Percentiles rank a stretch among this genome's conserved stretches.
Conservation (phyloP, 2,113 vertebrate species). For the Equus quagga region DNA sequence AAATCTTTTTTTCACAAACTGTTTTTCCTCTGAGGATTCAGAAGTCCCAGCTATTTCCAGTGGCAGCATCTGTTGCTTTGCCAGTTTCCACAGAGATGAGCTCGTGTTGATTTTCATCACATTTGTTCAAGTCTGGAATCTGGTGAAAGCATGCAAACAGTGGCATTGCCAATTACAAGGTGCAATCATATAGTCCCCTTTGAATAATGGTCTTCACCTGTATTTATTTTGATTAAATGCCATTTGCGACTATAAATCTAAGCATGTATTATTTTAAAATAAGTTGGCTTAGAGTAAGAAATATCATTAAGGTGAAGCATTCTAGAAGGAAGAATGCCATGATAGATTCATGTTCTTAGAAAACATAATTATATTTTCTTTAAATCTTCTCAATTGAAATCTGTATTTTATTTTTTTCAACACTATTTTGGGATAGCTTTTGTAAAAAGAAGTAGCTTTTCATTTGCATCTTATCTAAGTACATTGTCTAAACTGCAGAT, state of each 20-base stretch:
- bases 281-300: constrained; percentile 13
- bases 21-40: constrained; percentile 70
- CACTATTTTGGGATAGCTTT: not conserved
- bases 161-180: constrained; percentile 17
- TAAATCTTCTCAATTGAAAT: constrained; percentile 47
- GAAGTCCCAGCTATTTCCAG: constrained; percentile 77
- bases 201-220: constrained; percentile 27
- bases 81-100: constrained; percentile 82
- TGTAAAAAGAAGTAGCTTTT: not conserved
- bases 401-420: constrained; percentile 41
- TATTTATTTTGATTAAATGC: not conserved
- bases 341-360: constrained; percentile 60
- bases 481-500: not conserved
- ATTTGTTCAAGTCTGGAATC: constrained; percentile 76
- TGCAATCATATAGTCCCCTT: constrained; percentile 16
- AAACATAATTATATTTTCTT: constrained; percentile 64
- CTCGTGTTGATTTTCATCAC: constrained; percentile 78
- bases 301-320: not conserved
- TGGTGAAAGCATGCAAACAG: constrained; percentile 77
- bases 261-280: constrained; percentile 45
- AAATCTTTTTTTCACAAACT: constrained; percentile 51
- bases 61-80: constrained; percentile 78
- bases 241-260: not conserved
- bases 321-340: not conserved
- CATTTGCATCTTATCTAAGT: not conserved